phyloP scores from a whole-genome alignment of 1,140 invertebrate species.

The Neuroterus valhalla region DNA sequence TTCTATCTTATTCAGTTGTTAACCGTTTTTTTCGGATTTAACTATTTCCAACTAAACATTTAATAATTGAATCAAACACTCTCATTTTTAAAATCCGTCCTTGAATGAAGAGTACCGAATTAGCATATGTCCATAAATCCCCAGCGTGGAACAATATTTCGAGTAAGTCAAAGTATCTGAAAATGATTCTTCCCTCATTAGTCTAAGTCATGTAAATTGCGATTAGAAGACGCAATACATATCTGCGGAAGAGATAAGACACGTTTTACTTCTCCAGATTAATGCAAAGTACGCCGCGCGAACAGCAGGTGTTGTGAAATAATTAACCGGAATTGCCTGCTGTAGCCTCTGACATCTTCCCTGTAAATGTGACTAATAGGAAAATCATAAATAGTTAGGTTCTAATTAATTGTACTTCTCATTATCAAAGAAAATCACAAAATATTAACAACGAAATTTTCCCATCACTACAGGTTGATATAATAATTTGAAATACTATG shows the following conservation, averaged over 20 bases:
- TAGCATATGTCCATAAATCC: too few species aligned
- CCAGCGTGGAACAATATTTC: neutral
- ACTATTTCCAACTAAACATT: too few species aligned
- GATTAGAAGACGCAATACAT: conserved; percentile 25
- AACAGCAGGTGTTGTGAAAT: conserved; percentile 24
- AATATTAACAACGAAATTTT: too few species aligned
- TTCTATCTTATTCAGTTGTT: too few species aligned
- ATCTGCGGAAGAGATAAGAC: neutral
- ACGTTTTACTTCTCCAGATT: conserved; percentile 19
- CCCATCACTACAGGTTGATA: too few species aligned
- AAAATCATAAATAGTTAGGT: neutral
- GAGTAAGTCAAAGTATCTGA: neutral
- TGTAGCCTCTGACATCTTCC: conserved; percentile 17
- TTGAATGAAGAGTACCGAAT: too few species aligned
- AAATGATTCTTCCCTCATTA: neutral
- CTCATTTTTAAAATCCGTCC: too few species aligned
- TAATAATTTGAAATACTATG: too few species aligned
- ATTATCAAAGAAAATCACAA: neutral
- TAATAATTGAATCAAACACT: too few species aligned
- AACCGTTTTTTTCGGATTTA: too few species aligned
- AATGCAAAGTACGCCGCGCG: conserved; percentile 12
- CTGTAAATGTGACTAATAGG: conserved; percentile 5
- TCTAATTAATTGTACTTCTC: conserved; percentile 2
- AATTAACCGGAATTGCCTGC: conserved; percentile 12
- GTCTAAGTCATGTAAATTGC: conserved; percentile 17